Conservation (phyloP, 1,140 invertebrate genomes). For the Bombus cullumanus region DNA sequence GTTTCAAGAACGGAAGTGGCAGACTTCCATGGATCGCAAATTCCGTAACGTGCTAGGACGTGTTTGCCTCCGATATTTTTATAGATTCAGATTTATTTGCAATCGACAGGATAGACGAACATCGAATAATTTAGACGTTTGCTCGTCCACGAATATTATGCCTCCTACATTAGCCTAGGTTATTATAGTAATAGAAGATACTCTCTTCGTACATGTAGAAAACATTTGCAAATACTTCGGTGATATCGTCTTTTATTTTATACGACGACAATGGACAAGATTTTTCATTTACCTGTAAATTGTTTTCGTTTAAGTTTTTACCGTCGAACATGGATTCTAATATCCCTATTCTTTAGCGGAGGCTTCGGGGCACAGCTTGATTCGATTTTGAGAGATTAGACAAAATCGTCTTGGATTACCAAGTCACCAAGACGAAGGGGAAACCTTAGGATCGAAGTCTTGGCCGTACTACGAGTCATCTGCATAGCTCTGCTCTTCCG, state of each 20-base stretch:
- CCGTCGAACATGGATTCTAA: constrained; percentile 13
- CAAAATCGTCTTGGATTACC: constrained; percentile 74
- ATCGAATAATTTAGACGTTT: background rate
- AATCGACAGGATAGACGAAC: too few relatives aligned
- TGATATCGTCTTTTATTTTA: background rate
- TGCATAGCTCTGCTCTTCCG: constrained; percentile 63
- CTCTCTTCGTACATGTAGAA: too few relatives aligned
- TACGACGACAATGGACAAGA: background rate
- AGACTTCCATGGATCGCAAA: constrained; percentile 41
- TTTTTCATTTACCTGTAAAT: background rate
- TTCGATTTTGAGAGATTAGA: constrained; percentile 73
- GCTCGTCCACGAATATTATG: too few relatives aligned
- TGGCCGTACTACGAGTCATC: constrained; percentile 63
- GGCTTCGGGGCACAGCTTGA: constrained; percentile 67
- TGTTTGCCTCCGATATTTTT: background rate
- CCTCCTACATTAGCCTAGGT: too few relatives aligned
- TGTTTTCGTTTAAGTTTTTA: background rate
- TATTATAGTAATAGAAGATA: background rate
- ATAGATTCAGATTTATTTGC: background rate
- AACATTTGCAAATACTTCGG: background rate
- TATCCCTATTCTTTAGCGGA: constrained; percentile 47
- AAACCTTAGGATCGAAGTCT: constrained; percentile 78
- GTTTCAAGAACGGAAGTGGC: constrained; percentile 60
- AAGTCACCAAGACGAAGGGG: constrained; percentile 74
- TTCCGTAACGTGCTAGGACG: constrained; percentile 6